A percentile compares a stretch with the other conserved stretches of the same genome.
Conservation (phyloP, 2,113 vertebrate genomes). For the Bambusicola thoracicus region DNA sequence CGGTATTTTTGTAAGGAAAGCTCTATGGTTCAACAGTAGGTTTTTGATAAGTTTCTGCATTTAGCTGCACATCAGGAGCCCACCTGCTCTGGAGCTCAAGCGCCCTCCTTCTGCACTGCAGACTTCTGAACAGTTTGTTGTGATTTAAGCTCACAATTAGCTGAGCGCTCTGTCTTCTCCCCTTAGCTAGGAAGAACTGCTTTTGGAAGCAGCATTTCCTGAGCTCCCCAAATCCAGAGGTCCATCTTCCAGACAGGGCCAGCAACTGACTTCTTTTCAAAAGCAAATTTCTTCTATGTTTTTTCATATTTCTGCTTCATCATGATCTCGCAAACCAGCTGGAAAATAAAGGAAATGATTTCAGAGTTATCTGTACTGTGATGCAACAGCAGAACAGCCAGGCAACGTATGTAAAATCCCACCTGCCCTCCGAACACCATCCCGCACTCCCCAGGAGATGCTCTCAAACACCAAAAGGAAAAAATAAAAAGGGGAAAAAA, state of each 20-base stretch:
- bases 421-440: not conserved
- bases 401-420: constrained; percentile 15
- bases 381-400: constrained; percentile 23
- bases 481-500: not conserved
- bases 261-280: constrained; percentile 68
- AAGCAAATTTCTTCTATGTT: constrained; percentile 66
- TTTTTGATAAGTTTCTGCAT: constrained; percentile 33
- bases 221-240: constrained; percentile 61
- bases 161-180: constrained; percentile 9
- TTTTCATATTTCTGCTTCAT: constrained; percentile 84
- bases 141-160: not conserved
- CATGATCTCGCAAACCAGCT: constrained; percentile 74
- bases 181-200: constrained; percentile 65
- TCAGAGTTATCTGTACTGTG: constrained; percentile 31
- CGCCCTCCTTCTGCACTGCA: constrained; percentile 33
- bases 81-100: constrained; percentile 52
- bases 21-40: not conserved
- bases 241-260: constrained; percentile 74
- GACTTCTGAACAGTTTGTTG: constrained; percentile 20
- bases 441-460: not conserved
- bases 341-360: constrained; percentile 58
- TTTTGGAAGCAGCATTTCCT: constrained; percentile 70
- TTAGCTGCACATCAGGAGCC: constrained; percentile 49
- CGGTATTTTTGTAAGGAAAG: constrained; percentile 44
- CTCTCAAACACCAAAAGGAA: not conserved